These are phyloP conservation scores for Siderastrea siderea DNA, from an alignment of 92 coral and sea anemone species.

Conservation along the genomic window DNA sequence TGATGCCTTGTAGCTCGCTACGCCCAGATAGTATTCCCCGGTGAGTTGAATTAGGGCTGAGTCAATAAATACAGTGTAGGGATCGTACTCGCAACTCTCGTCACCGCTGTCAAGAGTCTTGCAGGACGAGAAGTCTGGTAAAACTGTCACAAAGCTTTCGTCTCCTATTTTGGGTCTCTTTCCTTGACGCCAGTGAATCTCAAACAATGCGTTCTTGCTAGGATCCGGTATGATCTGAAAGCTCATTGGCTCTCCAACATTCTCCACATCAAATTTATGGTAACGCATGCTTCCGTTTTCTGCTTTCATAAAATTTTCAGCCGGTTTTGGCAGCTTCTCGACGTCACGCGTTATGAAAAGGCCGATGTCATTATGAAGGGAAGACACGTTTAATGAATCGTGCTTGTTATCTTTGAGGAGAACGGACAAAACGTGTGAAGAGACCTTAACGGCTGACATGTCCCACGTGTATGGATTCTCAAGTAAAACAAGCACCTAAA, in stretches of 20 bases:
- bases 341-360: constrained; percentile 33
- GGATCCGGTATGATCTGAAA: constrained; percentile 18
- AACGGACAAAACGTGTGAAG: constrained; percentile 45
- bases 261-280: constrained; percentile 49
- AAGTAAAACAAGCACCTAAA: constrained; percentile 41
- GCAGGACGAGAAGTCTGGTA: constrained; percentile 69
- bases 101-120: neutral
- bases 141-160: constrained; percentile 24
- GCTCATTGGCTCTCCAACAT: constrained; percentile 39
- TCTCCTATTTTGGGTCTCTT: constrained; percentile 40
- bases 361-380: constrained; percentile 27
- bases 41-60: constrained; percentile 13
- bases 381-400: constrained; percentile 3
- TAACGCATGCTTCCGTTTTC: constrained; percentile 60
- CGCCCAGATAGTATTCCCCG: constrained; percentile 58
- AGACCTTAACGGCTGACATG: constrained; percentile 19
- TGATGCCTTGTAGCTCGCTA: neutral
- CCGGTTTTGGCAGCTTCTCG: constrained; percentile 15
- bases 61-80: constrained; percentile 46
- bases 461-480: constrained; percentile 68
- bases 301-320: constrained; percentile 12
- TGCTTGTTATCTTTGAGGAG: constrained; percentile 33
- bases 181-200: constrained; percentile 43
- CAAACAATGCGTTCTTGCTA: constrained; percentile 19
- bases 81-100: constrained; percentile 37